Conservation (phyloP, 2,113 vertebrate genomes). For the Sphyrna mokarran region DNA sequence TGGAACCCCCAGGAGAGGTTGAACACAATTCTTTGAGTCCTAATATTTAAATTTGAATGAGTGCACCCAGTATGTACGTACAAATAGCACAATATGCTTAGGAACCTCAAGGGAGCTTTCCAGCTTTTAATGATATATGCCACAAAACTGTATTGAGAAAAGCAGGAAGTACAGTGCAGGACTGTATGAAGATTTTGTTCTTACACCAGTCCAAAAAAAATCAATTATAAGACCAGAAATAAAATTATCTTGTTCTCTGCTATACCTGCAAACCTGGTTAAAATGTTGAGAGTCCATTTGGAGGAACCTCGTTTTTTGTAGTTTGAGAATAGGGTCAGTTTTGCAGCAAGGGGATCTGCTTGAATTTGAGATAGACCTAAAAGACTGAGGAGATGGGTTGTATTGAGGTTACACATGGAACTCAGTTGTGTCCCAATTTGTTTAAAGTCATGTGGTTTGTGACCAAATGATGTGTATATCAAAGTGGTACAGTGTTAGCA, state of each 20-base stretch:
- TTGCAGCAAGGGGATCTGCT: background rate
- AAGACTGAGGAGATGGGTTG: background rate
- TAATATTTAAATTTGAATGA: background rate
- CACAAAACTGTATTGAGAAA: background rate
- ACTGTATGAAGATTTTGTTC: background rate
- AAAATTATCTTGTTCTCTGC: background rate
- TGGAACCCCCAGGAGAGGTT: too few species aligned
- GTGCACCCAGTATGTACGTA: background rate
- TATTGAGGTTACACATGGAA: background rate
- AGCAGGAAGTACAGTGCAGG: background rate
- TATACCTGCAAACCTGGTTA: background rate
- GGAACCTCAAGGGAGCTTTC: background rate
- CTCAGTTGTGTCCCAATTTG: background rate
- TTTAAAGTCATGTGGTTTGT: background rate
- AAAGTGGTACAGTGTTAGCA: too few species aligned
- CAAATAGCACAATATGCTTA: background rate
- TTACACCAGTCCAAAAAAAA: background rate
- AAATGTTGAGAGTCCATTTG: background rate
- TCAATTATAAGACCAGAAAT: background rate
- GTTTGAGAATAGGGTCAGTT: background rate
- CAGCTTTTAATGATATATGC: background rate
- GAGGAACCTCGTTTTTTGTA: background rate
- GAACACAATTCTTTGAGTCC: background rate
- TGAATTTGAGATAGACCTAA: background rate
- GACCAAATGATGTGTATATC: background rate